Percentiles rank a stretch among this genome's conserved stretches.
These are phyloP conservation scores for Urophycis tenuis DNA, from an alignment of 2,797 vertebrate species.

Conservation along the genomic window DNA sequence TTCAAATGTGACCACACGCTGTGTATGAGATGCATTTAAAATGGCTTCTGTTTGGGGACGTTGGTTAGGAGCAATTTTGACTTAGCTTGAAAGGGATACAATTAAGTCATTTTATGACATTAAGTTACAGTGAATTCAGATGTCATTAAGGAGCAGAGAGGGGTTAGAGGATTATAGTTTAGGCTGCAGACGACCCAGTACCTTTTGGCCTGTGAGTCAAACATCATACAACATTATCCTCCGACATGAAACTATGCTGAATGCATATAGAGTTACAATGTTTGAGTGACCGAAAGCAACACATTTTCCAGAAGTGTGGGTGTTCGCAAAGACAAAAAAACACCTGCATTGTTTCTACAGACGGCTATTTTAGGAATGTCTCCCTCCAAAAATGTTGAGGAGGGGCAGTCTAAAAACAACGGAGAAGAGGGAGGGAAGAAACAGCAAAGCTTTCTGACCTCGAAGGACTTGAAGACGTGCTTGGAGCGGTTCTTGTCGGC, in stretches of 20 bases:
- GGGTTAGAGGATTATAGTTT: not conserved
- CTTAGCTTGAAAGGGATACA: not conserved
- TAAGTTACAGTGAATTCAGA: not conserved
- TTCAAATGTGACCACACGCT: too few species aligned
- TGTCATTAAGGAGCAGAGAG: too few species aligned
- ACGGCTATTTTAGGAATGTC: not conserved
- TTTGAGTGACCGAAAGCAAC: not conserved
- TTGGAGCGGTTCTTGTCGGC: conserved; percentile 92
- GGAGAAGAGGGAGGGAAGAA: not conserved
- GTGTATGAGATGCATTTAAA: too few species aligned
- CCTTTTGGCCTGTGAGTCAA: too few species aligned
- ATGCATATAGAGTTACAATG: not conserved
- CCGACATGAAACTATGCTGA: too few species aligned
- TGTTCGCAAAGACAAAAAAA: not conserved
- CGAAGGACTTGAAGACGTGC: conserved; percentile 83
- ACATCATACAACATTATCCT: too few species aligned
- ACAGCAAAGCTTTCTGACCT: conserved; percentile 70
- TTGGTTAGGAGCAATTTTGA: not conserved
- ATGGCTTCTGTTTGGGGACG: not conserved
- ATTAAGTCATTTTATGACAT: not conserved
- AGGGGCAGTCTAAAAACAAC: not conserved
- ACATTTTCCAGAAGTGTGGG: not conserved
- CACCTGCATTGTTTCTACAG: not conserved
- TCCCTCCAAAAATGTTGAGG: not conserved
- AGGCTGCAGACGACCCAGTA: not conserved